phyloP scores from a whole-genome alignment of 92 coral and sea anemone species.

The Isaurus tuberculatus region DNA sequence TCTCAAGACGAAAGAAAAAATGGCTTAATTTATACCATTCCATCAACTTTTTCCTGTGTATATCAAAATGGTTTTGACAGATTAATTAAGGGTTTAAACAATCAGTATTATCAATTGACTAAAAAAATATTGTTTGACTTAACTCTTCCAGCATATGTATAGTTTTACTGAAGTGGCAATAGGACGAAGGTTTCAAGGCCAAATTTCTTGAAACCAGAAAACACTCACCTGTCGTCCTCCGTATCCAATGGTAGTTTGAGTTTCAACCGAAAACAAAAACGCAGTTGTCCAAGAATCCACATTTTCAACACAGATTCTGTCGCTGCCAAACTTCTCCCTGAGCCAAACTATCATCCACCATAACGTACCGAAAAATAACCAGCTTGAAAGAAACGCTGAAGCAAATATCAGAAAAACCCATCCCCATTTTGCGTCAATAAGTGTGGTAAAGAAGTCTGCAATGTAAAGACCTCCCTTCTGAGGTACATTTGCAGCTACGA shows the following conservation, averaged over 20 bases:
- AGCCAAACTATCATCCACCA: constrained; percentile 84
- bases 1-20: no score
- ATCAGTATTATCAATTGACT: no score
- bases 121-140: no score
- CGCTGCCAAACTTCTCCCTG: constrained; percentile 55
- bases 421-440: constrained; percentile 89
- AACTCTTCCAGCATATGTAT: no score
- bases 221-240: constrained; percentile 95
- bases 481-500: constrained; percentile 76
- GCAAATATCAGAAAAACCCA: constrained; percentile 81
- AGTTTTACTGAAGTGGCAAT: no score
- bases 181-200: no score
- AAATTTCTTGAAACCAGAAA: no score
- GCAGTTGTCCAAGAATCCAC: constrained; percentile 94
- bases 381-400: constrained; percentile 82
- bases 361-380: constrained; percentile 86
- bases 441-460: constrained; percentile 88
- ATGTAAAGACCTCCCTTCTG: constrained; percentile 73
- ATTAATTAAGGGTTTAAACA: no score
- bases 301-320: constrained; percentile 80
- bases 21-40: no score
- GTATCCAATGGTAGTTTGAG: constrained; percentile 97
- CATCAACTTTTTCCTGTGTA: no score
- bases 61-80: no score
- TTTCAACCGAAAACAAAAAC: constrained; percentile 92